Percentiles rank a stretch among this genome's conserved stretches.
phyloP scores from a whole-genome alignment of 2,888 invertebrate genomes.

The Nemoura dubitans region DNA sequence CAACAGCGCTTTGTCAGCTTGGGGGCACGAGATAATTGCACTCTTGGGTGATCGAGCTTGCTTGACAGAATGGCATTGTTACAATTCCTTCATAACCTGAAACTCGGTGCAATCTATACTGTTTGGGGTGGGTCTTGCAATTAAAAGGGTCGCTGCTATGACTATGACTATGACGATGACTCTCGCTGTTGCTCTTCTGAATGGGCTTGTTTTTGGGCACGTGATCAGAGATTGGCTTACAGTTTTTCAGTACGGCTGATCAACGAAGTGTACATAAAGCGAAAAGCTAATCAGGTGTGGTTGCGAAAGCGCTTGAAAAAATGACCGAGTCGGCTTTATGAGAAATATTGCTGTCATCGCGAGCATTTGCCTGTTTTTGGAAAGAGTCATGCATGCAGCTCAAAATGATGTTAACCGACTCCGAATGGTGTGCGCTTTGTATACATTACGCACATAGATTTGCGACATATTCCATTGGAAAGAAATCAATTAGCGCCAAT shows the following conservation, averaged over 20 bases:
- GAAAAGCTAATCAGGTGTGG: background rate
- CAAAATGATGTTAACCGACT: too few relatives aligned
- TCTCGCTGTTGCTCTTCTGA: background rate
- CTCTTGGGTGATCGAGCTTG: conserved; percentile 7
- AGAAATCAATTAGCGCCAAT: too few relatives aligned
- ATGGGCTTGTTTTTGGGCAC: background rate
- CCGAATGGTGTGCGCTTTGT: too few relatives aligned
- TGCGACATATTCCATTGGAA: too few relatives aligned
- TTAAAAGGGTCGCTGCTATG: background rate
- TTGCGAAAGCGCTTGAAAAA: too few relatives aligned
- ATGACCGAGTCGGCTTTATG: too few relatives aligned
- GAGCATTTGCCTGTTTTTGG: too few relatives aligned
- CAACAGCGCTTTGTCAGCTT: background rate
- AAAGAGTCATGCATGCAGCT: too few relatives aligned
- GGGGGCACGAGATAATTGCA: background rate
- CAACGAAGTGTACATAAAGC: background rate
- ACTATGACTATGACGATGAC: background rate
- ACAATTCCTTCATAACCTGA: conserved; percentile 12
- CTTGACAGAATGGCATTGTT: conserved; percentile 4
- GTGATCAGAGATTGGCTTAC: background rate
- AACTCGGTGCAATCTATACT: background rate
- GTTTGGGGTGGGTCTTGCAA: background rate
- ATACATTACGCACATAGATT: too few relatives aligned
- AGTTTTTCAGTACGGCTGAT: background rate
- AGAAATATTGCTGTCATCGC: too few relatives aligned